Percentiles rank a stretch among this genome's conserved stretches.
Conservation (phyloP, 2,888 invertebrate species). For the Standfussiana lucernea region DNA sequence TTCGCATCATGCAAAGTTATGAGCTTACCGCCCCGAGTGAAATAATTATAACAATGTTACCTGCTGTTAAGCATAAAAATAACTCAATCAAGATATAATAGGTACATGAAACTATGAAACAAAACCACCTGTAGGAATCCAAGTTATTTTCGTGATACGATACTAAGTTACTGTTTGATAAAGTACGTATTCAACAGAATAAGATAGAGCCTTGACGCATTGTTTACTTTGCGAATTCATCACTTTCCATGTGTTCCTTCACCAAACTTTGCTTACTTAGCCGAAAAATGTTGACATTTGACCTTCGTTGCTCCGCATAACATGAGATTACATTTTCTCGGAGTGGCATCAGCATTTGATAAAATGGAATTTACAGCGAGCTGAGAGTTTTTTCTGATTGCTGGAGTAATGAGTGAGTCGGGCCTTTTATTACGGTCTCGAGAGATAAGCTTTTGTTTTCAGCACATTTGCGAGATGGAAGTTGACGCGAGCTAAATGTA, state of each 20-base stretch:
- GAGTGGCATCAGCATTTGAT: slow-evolving; percentile 61
- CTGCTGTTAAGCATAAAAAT: slow-evolving; percentile 54
- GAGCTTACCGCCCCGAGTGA: slow-evolving; percentile 33
- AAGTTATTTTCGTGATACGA: slow-evolving; percentile 67
- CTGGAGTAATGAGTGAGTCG: slow-evolving; percentile 74
- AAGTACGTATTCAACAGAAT: slow-evolving; percentile 60
- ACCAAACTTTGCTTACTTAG: slow-evolving; percentile 48
- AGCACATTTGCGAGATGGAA: slow-evolving; percentile 76
- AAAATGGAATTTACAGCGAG: slow-evolving; percentile 66
- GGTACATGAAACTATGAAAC: slow-evolving; percentile 65
- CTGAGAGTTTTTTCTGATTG: slow-evolving; percentile 78
- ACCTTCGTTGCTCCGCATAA: slow-evolving; percentile 40
- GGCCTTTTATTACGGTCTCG: slow-evolving; percentile 78
- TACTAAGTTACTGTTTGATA: slow-evolving; percentile 63
- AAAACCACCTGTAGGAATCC: slow-evolving; percentile 74
- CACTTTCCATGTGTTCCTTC: slow-evolving; percentile 35
- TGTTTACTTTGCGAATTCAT: slow-evolving; percentile 55
- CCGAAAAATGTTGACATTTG: slow-evolving; percentile 30
- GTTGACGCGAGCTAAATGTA: slow-evolving; percentile 75
- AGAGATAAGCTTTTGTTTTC: slow-evolving; percentile 80
- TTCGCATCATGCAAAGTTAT: slow-evolving; percentile 48
- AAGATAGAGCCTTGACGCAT: slow-evolving; percentile 29
- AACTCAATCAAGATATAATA: slow-evolving; percentile 60
- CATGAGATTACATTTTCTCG: slow-evolving; percentile 66
- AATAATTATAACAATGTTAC: slow-evolving; percentile 44